Conservation (phyloP, 2,113 vertebrate genomes). For the Gnathonemus longibarbis region DNA sequence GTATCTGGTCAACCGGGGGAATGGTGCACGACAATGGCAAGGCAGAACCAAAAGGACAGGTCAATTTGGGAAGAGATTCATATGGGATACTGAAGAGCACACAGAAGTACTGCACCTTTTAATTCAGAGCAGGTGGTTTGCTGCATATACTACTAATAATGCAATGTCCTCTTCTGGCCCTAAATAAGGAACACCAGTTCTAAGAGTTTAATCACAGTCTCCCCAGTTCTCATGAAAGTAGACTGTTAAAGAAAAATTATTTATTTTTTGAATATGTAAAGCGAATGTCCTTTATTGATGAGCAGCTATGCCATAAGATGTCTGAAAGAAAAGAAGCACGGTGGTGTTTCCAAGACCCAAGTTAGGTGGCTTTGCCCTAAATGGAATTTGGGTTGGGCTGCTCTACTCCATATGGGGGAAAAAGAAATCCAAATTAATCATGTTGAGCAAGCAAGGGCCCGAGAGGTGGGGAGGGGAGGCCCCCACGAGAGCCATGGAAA, state of each 20-base stretch:
- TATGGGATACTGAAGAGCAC: not conserved
- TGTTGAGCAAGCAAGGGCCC: not conserved
- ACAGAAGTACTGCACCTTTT: not conserved
- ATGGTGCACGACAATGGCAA: not conserved
- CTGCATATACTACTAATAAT: not conserved
- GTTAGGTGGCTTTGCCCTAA: not conserved
- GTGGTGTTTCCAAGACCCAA: not conserved
- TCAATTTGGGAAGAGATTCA: not conserved
- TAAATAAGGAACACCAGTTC: not conserved
- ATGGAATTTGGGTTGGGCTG: not conserved
- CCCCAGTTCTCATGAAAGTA: not conserved
- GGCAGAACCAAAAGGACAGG: not conserved
- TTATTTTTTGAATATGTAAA: not conserved
- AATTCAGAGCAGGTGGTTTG: not conserved
- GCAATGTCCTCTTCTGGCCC: not conserved
- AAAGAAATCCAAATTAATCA: not conserved
- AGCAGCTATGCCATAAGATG: not conserved
- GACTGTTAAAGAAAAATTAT: not conserved
- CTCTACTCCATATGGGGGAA: not conserved
- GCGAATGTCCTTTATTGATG: not conserved
- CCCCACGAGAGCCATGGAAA: not conserved
- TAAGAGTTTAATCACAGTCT: not conserved
- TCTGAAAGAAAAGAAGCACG: not conserved
- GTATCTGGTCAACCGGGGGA: not conserved
- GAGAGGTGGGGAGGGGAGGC: not conserved